Base-by-base conservation (phyloP, 2,797 vertebrate genomes). In the Phrynocephalus forsythii region DNA sequence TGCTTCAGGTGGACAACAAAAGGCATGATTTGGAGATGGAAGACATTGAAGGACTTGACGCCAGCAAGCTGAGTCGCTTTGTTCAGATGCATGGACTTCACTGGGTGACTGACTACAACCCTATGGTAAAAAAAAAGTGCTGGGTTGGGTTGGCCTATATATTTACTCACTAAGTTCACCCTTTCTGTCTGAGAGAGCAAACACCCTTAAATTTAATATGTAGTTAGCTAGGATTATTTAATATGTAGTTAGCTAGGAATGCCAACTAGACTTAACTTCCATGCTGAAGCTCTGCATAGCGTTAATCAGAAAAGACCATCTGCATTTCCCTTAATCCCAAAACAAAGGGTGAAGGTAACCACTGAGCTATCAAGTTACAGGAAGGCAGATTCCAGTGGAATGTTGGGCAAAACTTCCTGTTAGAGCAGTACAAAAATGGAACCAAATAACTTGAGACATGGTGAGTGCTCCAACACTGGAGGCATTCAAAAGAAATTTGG, bases 21-120 rank as follows among this genome's bases (percentile, higher is more conserved):
- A 97, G 96, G 82, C 96, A 97, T 90, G 96, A 98, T 90, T 92
- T 99, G 28, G 93, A 96, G 38, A 71, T 95, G 1, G 84, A 97
- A 16, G 93, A 96, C 1, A 33, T 16, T 3, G 93, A 97, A 67
- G 95, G 95, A 71, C 5, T 98, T 7, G 97, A 98, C 1, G 76
- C 91, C 0, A 94, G 97, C 10, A 98, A 97, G 88, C 90, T 99
- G n/a, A 95, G 94, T 3, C 97, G 95, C 81, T 99, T 99, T 28
- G 84, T 99, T 89, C 95, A 86, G 60, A 95, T 96, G 52, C 98
- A 99, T 0, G 97, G 97, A 85, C 87, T 99, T 33, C 97, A 93
- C 73, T 96, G 97, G 95, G 95, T 99, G 94, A 99, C 98, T 1
- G 98, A 99, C 30, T 99, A 99, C 95, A 96, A 96, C 85, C 96